Conservation (phyloP, 2,797 vertebrate species). For the Amblyopsis hoosieri region DNA sequence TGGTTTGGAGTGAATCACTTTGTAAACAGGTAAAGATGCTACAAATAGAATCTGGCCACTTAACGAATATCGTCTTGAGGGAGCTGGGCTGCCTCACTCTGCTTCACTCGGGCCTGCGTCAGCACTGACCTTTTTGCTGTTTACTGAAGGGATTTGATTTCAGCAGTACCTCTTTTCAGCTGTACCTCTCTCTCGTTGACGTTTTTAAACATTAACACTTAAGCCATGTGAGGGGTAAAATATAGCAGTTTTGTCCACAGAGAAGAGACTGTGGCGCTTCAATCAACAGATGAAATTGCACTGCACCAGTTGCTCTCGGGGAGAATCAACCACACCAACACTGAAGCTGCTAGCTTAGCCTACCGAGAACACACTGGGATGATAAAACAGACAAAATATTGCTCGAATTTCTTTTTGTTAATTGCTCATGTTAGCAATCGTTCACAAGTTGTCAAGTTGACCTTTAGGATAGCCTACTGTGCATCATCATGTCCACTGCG, state of each 20-base stretch:
- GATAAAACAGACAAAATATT: too few species aligned
- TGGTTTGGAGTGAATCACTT: conserved; percentile 59
- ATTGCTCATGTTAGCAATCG: too few species aligned
- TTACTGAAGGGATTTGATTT: conserved; percentile 82
- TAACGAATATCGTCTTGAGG: conserved; percentile 73
- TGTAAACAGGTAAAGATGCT: conserved; percentile 76
- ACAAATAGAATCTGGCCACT: conserved; percentile 77
- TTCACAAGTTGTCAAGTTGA: too few species aligned
- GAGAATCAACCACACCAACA: not conserved
- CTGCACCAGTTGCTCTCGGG: conserved; percentile 8
- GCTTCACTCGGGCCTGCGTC: conserved; percentile 72
- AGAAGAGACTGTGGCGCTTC: conserved; percentile 41
- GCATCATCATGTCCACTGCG: too few species aligned
- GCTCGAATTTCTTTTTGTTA: too few species aligned
- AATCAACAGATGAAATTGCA: conserved; percentile 50
- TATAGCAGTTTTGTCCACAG: conserved; percentile 70
- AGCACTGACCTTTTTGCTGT: conserved; percentile 83
- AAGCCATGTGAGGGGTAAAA: conserved; percentile 65
- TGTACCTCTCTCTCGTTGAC: conserved; percentile 38
- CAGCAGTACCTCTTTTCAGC: conserved; percentile 50
- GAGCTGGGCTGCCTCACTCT: conserved; percentile 53
- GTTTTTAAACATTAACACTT: conserved; percentile 66
- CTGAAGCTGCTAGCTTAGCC: not conserved
- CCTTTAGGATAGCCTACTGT: too few species aligned
- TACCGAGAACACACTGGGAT: too few species aligned